phyloP scores from a whole-genome alignment of 2,888 invertebrate genomes.

The Frankliniella fusca region DNA sequence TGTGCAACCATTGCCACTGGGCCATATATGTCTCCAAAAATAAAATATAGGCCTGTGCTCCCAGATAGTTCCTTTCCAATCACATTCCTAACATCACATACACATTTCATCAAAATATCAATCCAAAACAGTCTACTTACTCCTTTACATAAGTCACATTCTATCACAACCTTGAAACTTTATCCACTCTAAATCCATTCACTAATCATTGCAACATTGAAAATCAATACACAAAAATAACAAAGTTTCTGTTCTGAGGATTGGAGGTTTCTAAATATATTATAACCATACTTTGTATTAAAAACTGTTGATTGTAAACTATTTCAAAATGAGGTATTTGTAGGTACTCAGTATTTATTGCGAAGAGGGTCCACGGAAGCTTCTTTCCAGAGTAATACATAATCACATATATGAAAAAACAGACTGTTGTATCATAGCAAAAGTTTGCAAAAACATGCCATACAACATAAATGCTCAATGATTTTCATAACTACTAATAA shows the following conservation, averaged over 20 bases:
- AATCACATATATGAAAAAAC: neutral
- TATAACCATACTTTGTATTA: neutral
- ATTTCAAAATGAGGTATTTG: constrained; percentile 18
- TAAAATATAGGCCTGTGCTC: constrained; percentile 6
- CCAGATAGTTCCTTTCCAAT: neutral
- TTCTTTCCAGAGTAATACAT: neutral
- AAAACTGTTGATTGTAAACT: neutral
- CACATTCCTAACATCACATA: neutral
- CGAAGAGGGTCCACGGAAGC: neutral
- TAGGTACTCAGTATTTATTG: constrained; percentile 24
- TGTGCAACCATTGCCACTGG: neutral
- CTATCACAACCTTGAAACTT: constrained; percentile 13
- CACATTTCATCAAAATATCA: neutral
- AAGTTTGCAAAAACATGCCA: neutral
- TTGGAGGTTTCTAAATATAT: constrained; percentile 7
- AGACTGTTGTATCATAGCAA: neutral
- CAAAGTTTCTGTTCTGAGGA: neutral
- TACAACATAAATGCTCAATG: neutral
- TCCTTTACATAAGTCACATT: neutral
- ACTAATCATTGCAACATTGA: neutral
- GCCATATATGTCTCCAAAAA: constrained; percentile 18
- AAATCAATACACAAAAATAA: constrained; percentile 7
- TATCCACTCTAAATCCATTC: neutral
- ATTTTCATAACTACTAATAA: constrained; percentile 15
- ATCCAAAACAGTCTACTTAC: neutral